Percentiles rank a stretch among this genome's conserved stretches.
phyloP scores from a whole-genome alignment of 1,140 invertebrate species.

The Camponotus vicinus region DNA sequence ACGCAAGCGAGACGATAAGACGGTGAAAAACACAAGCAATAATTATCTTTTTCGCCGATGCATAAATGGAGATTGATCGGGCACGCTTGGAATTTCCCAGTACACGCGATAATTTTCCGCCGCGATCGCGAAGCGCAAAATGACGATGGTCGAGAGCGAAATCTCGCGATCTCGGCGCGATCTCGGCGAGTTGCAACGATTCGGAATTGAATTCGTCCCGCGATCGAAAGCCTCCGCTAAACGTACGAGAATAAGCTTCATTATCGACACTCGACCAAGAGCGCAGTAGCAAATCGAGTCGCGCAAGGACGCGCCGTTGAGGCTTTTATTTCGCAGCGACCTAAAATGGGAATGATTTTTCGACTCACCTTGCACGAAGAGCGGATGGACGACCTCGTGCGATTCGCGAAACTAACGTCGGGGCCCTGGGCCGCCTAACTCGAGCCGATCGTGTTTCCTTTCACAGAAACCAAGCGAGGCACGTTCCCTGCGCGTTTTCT shows the following conservation, averaged over 20 bases:
- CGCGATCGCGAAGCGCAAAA: background rate
- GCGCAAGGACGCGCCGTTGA: conserved; percentile 23
- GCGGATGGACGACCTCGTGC: conserved; percentile 51
- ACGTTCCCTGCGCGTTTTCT: conserved; percentile 36
- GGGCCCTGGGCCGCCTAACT: conserved; percentile 39
- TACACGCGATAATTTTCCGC: conserved; percentile 12
- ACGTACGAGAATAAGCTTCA: conserved; percentile 24
- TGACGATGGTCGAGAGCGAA: conserved; percentile 2
- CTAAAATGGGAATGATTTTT: conserved; percentile 71
- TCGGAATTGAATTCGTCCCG: background rate
- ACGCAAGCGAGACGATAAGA: conserved; percentile 60
- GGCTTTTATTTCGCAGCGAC: conserved; percentile 25
- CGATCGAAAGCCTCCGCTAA: background rate
- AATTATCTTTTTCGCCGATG: background rate
- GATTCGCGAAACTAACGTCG: conserved; percentile 52
- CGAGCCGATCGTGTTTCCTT: conserved; percentile 65
- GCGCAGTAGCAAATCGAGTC: background rate
- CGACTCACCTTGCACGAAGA: conserved; percentile 69
- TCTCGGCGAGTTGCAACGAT: background rate
- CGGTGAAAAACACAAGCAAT: conserved; percentile 39
- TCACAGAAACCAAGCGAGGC: conserved; percentile 49
- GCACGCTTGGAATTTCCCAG: conserved; percentile 32
- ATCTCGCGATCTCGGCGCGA: background rate
- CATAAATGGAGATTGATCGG: background rate
- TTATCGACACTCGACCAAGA: conserved; percentile 25